These are phyloP conservation scores for Pogonus chalceus DNA, from an alignment of 1,140 invertebrate genomes.

Conservation along the genomic window DNA sequence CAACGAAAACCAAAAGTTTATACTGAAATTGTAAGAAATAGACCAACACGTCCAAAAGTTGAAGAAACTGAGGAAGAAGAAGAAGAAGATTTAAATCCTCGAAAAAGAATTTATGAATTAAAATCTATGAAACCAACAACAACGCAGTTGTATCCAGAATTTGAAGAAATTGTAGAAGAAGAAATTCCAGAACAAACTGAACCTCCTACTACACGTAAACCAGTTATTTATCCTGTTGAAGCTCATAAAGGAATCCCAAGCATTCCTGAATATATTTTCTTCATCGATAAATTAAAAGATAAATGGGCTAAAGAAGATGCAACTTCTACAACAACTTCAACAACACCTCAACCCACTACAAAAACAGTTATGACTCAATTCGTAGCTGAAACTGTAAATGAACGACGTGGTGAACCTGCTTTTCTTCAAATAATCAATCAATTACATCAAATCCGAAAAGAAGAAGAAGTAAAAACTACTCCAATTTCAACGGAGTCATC, in stretches of 20 bases:
- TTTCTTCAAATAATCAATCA: background rate
- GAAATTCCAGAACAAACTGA: constrained; percentile 16
- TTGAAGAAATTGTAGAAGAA: constrained; percentile 10
- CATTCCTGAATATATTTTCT: background rate
- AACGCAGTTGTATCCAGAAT: constrained; percentile 10
- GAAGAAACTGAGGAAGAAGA: constrained; percentile 20
- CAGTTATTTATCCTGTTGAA: background rate
- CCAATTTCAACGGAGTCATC: background rate
- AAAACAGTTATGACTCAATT: background rate
- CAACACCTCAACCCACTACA: background rate
- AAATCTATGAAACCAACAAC: constrained; percentile 23
- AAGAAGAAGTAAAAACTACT: background rate
- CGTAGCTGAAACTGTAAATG: background rate
- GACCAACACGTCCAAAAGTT: constrained; percentile 14
- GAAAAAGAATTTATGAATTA: constrained; percentile 11
- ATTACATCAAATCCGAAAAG: background rate
- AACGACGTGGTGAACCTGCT: background rate
- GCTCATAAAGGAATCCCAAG: background rate
- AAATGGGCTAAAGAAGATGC: background rate
- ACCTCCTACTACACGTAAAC: background rate
- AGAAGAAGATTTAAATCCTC: constrained; percentile 9
- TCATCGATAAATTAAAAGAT: background rate
- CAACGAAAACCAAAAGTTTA: constrained; percentile 17
- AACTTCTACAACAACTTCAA: background rate
- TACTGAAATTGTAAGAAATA: constrained; percentile 15